Base-by-base conservation (phyloP, 2,797 vertebrate genomes). In the Manis crassicaudata region DNA sequence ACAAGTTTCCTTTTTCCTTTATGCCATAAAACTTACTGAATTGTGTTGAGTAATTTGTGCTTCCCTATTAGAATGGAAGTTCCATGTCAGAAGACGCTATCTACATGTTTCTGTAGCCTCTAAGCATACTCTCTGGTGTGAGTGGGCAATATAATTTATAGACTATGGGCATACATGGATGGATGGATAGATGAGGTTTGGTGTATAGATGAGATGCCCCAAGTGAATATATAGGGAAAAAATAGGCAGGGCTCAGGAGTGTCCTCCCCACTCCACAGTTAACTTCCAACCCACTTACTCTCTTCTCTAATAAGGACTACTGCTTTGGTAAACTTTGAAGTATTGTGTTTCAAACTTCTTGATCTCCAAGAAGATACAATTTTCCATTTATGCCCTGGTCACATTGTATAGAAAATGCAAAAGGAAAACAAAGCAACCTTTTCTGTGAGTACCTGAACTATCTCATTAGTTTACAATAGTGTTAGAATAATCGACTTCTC, bases 401-500 rank as follows among this genome's bases (percentile, higher is more conserved):
- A 54, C n/a, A 1, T 27, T 68, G 29, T 68, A 58, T 50, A n/a
- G 68, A 93, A 88, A 94, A 72, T 80, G 12, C 3, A 91, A 68
- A 37, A 85, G 29, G 40, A 56, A 92, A 92, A 46, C 67, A 54
- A 73, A 75, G 9, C 37, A 79, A 8, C 7, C 37, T 21, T 91
- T 96, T 75, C 79, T 88, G 3, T 80, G 92, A 73, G 3, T 90
- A 6, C 60, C 46, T 95, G 84, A 92, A 70, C 83, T 54, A 16
- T 67, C 43, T 86, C 82, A 67, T 94, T 96, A 76, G 37, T 56
- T 88, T 56, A 88, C 73, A 68, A 32, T 73, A 76, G 3, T 62
- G 37, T 54, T 92, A 46, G 65, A 62, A 21, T 95, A 96, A 96
- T 92, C 14, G 27, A 52, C 70, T 97, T 96, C 93, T 96, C 75